These are phyloP conservation scores for Psittacus erithacus DNA, from an alignment of 2,113 vertebrate genomes.

Conservation along the genomic window DNA sequence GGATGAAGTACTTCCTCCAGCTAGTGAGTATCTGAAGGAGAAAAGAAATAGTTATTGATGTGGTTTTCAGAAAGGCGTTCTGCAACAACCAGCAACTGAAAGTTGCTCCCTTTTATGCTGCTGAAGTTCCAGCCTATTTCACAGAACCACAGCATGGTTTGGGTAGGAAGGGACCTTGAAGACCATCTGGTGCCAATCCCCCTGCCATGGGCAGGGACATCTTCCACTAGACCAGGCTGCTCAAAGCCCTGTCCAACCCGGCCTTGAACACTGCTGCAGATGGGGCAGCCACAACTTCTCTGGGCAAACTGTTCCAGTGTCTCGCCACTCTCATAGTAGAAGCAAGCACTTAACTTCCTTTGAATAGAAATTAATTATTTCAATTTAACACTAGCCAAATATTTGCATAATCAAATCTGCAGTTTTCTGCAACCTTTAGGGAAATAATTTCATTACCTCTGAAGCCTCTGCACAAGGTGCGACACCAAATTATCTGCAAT, in stretches of 20 bases:
- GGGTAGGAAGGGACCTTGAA: background rate
- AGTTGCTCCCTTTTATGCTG: background rate
- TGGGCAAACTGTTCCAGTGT: background rate
- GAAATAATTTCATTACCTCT: conserved; percentile 80
- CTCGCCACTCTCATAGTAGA: background rate
- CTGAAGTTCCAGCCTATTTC: background rate
- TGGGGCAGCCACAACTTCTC: background rate
- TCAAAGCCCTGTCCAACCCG: background rate
- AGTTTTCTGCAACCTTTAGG: background rate
- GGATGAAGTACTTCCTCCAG: conserved; percentile 81
- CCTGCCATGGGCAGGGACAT: background rate
- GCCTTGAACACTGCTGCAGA: background rate
- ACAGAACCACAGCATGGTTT: background rate
- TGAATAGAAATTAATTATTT: background rate
- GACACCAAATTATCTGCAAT: conserved; percentile 93
- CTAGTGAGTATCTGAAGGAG: conserved; percentile 84
- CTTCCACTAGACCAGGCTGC: background rate
- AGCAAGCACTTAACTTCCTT: background rate
- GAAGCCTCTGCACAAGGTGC: conserved; percentile 90
- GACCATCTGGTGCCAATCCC: background rate
- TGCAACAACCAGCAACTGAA: background rate
- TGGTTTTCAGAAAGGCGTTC: background rate
- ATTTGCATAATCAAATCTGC: background rate
- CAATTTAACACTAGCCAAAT: background rate
- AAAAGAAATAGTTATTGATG: background rate